Conservation (phyloP, 2,888 invertebrate species). For the Mechanitis messenoides region DNA sequence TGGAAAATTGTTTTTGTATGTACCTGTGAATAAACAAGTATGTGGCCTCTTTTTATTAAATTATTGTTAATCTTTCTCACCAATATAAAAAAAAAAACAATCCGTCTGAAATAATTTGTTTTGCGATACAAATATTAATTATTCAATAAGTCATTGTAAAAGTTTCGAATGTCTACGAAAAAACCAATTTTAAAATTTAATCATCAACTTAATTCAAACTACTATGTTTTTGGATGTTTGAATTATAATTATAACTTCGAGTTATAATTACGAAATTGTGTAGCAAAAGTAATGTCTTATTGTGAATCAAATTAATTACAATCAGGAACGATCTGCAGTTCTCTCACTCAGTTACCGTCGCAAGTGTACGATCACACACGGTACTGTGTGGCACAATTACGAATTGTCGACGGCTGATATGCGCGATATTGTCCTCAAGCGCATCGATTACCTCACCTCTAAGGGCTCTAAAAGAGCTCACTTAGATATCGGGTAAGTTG, state of each 20-base stretch:
- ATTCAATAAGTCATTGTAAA: too few species aligned
- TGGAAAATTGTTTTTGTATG: not conserved
- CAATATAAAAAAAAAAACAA: too few species aligned
- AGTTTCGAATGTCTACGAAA: too few species aligned
- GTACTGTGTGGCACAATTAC: slow-evolving; percentile 23
- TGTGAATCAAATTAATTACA: not conserved
- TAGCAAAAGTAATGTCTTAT: not conserved
- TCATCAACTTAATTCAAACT: too few species aligned
- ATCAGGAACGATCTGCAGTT: slow-evolving; percentile 24
- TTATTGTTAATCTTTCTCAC: too few species aligned
- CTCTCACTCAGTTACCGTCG: slow-evolving; percentile 18
- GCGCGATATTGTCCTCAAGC: slow-evolving; percentile 29
- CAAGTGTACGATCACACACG: slow-evolving; percentile 24
- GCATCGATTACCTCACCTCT: slow-evolving; percentile 28
- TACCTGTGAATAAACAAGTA: too few species aligned
- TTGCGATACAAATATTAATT: too few species aligned
- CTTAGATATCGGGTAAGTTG: slow-evolving; percentile 27
- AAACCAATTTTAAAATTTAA: too few species aligned
- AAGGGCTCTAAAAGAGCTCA: slow-evolving; percentile 19
- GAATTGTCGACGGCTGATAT: slow-evolving; percentile 27
- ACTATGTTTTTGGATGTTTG: too few species aligned
- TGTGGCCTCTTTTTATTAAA: too few species aligned
- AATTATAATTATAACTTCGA: not conserved
- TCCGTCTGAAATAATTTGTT: too few species aligned
- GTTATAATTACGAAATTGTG: too few species aligned